A percentile compares a stretch with the other conserved stretches of the same genome.
These are phyloP conservation scores for Falco columbarius DNA, from an alignment of 2,797 vertebrate genomes.

Conservation along the genomic window DNA sequence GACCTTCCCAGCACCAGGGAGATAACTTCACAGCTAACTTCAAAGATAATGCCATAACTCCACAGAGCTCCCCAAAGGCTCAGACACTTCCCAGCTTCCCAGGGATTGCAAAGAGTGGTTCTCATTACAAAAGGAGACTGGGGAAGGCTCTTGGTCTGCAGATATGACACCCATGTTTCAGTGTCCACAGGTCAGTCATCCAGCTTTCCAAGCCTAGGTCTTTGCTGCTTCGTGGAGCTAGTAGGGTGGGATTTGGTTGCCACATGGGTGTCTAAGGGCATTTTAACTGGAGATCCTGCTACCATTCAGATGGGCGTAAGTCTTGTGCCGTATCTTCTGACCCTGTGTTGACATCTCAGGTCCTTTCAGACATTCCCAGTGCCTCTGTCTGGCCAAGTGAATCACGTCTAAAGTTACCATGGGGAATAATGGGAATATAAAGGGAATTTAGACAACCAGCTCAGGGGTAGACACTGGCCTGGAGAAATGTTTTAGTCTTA, in stretches of 20 bases:
- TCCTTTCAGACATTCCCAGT: neutral
- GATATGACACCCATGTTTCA: neutral
- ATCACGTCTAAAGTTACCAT: fast-evolving
- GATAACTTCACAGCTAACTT: constrained; percentile 13
- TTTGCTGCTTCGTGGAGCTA: neutral
- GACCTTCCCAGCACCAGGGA: neutral
- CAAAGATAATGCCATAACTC: neutral
- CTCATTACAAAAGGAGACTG: neutral
- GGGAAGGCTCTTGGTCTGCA: neutral
- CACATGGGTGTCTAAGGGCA: neutral
- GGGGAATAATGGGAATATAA: neutral
- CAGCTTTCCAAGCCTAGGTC: neutral
- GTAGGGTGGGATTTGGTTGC: neutral
- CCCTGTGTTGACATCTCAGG: neutral
- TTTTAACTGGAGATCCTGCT: neutral
- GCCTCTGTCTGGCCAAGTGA: neutral
- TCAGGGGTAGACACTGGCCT: neutral
- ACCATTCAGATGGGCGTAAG: neutral
- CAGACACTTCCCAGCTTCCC: neutral
- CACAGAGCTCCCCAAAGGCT: neutral
- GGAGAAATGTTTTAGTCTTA: neutral
- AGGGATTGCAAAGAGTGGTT: neutral
- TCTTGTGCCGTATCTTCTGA: neutral
- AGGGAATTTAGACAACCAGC: neutral
- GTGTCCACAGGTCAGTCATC: neutral